Evolutionary conservation across 1,140 invertebrate species (phyloP).

Genomic region (Atta cephalotes): DNA sequence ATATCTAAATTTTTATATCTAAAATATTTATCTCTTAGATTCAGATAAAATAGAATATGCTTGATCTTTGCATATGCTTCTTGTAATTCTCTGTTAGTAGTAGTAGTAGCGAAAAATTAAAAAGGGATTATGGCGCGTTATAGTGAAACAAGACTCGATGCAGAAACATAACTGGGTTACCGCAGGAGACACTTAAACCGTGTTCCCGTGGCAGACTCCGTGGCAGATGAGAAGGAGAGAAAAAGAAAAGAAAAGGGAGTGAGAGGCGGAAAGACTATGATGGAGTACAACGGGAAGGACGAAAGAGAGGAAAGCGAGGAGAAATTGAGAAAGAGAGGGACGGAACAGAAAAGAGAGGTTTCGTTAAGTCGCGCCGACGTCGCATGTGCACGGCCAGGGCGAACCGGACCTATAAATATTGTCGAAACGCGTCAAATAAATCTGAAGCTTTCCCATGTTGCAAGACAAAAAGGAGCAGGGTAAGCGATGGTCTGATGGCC

Average conservation of each 20-base stretch:
- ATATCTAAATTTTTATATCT: background rate
- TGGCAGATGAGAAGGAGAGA: background rate
- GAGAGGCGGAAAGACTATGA: slow-evolving; percentile 51
- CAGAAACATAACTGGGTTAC: slow-evolving; percentile 63
- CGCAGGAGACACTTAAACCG: slow-evolving; percentile 57
- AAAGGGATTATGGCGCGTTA: slow-evolving; percentile 36
- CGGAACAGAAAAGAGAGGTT: slow-evolving; percentile 66
- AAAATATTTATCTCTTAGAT: background rate
- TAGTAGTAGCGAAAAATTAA: slow-evolving; percentile 47
- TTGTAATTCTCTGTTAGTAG: slow-evolving; percentile 19
- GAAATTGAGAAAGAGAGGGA: slow-evolving; percentile 43
- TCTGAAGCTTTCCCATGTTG: slow-evolving; percentile 85
- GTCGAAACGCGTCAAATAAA: slow-evolving; percentile 85
- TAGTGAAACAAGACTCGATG: slow-evolving; percentile 45
- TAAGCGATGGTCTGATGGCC: slow-evolving; percentile 83
- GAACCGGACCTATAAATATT: slow-evolving; percentile 86
- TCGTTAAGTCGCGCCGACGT: slow-evolving; percentile 74
- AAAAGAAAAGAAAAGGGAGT: background rate
- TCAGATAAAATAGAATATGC: background rate
- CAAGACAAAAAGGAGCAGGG: slow-evolving; percentile 81
- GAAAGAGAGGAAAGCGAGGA: slow-evolving; percentile 41
- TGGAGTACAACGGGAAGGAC: slow-evolving; percentile 40
- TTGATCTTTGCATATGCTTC: background rate
- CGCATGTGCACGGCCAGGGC: slow-evolving; percentile 70
- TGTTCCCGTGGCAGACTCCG: slow-evolving; percentile 50